These are phyloP conservation scores for Physella acuta DNA, from an alignment of 1,140 invertebrate genomes.

Conservation along the genomic window DNA sequence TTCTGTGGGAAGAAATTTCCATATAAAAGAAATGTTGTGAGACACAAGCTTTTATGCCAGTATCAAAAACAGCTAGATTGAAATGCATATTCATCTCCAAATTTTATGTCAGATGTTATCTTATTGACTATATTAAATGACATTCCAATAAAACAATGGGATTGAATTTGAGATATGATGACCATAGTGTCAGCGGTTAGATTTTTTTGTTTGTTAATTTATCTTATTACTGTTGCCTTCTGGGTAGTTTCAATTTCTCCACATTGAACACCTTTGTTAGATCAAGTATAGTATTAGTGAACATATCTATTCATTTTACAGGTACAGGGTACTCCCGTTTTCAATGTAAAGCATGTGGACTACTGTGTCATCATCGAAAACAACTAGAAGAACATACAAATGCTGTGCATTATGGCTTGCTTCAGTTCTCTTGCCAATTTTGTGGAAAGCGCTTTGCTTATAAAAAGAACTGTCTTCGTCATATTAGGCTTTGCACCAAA, in stretches of 20 bases:
- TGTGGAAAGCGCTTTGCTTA: slow-evolving; percentile 25
- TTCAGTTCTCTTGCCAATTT: slow-evolving; percentile 7
- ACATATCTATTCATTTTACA: slow-evolving; percentile 19
- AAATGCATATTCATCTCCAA: too few species aligned
- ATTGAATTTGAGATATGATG: too few species aligned
- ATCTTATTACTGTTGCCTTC: too few species aligned
- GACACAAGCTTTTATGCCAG: background rate
- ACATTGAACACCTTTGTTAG: too few species aligned
- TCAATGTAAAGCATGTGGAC: slow-evolving; percentile 19
- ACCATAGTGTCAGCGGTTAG: too few species aligned
- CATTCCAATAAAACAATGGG: too few species aligned
- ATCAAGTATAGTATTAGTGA: too few species aligned
- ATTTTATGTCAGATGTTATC: too few species aligned
- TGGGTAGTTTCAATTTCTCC: too few species aligned
- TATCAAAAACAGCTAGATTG: too few species aligned
- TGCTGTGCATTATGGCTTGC: slow-evolving; percentile 21
- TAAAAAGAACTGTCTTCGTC: slow-evolving; percentile 22
- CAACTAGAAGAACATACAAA: slow-evolving; percentile 23
- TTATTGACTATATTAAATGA: too few species aligned
- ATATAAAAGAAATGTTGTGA: slow-evolving; percentile 2
- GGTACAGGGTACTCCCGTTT: slow-evolving; percentile 15
- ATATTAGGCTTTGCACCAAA: slow-evolving; percentile 11
- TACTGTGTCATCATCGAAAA: slow-evolving; percentile 18
- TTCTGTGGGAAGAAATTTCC: slow-evolving; percentile 8
- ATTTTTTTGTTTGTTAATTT: too few species aligned